These are phyloP conservation scores for Triops longicaudatus DNA, from an alignment of 1,140 invertebrate species.

Conservation along the genomic window DNA sequence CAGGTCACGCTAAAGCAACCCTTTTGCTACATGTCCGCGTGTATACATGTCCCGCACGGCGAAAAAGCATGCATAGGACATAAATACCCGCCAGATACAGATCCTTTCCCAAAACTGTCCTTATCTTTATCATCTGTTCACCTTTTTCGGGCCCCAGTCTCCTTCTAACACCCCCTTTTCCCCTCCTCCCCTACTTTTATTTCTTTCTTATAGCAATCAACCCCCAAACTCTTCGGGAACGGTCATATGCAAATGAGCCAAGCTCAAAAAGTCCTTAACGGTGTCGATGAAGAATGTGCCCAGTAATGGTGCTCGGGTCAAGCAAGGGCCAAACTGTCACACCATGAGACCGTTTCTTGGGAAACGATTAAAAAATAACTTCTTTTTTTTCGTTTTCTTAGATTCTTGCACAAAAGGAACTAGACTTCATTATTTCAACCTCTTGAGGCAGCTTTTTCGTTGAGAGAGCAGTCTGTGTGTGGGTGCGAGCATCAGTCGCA, in stretches of 20 bases:
- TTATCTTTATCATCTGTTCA: background rate
- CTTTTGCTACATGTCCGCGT: background rate
- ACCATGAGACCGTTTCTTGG: background rate
- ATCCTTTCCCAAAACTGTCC: background rate
- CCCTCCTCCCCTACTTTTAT: background rate
- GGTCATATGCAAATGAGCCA: background rate
- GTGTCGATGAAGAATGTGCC: conserved; percentile 14
- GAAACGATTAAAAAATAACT: background rate
- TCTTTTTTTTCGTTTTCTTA: background rate
- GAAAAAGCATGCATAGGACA: background rate
- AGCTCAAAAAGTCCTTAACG: background rate
- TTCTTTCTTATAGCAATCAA: background rate
- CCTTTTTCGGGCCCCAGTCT: background rate
- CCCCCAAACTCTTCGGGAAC: background rate
- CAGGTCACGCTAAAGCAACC: conserved; percentile 5
- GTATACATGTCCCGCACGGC: background rate
- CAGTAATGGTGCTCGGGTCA: background rate
- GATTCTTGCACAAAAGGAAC: too few species aligned
- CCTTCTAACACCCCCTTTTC: background rate
- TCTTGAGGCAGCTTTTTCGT: background rate
- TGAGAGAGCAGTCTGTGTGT: background rate
- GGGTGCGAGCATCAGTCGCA: background rate
- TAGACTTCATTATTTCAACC: background rate
- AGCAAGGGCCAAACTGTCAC: background rate
- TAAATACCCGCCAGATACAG: background rate